These are phyloP conservation scores for Drosophila grimshawi DNA, from an alignment of 1,140 invertebrate genomes.

Conservation along the genomic window DNA sequence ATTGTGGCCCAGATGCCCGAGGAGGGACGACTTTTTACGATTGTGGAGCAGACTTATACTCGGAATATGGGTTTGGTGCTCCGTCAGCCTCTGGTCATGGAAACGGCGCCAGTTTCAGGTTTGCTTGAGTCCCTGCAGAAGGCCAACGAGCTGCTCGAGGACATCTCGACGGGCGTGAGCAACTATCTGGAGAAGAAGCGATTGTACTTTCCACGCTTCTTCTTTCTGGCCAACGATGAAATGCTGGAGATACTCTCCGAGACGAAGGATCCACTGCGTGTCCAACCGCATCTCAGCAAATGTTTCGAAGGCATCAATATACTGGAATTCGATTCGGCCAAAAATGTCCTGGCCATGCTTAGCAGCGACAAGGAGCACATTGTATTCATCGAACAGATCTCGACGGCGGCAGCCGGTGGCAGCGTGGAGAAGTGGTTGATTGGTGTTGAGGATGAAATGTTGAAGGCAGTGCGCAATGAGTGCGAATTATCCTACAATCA, in stretches of 20 bases:
- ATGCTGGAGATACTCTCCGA: constrained; percentile 97
- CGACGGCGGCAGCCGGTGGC: constrained; percentile 91
- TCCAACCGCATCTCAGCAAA: constrained; percentile 96
- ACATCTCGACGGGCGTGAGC: constrained; percentile 94
- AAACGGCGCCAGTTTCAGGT: constrained; percentile 89
- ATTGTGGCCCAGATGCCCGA: constrained; percentile 97
- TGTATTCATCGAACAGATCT: constrained; percentile 89
- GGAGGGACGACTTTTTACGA: constrained; percentile 91
- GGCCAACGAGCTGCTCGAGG: constrained; percentile 91
- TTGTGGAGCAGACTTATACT: constrained; percentile 91
- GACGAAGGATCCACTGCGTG: constrained; percentile 93
- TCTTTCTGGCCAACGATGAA: constrained; percentile 98
- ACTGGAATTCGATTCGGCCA: constrained; percentile 90
- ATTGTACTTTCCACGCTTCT: constrained; percentile 95
- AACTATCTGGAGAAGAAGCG: constrained; percentile 97
- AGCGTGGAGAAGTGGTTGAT: constrained; percentile 97
- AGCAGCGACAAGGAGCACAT: constrained; percentile 94
- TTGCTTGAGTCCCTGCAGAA: constrained; percentile 91
- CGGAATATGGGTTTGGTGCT: constrained; percentile 90
- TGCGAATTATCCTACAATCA: constrained; percentile 89
- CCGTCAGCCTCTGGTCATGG: constrained; percentile 90
- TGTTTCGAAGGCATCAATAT: constrained; percentile 93
- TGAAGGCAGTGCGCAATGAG: constrained; percentile 89
- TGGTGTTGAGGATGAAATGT: constrained; percentile 94
- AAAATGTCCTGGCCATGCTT: constrained; percentile 93